These are phyloP conservation scores for Synergus japonicus DNA, from an alignment of 2,888 invertebrate genomes.

Conservation along the genomic window DNA sequence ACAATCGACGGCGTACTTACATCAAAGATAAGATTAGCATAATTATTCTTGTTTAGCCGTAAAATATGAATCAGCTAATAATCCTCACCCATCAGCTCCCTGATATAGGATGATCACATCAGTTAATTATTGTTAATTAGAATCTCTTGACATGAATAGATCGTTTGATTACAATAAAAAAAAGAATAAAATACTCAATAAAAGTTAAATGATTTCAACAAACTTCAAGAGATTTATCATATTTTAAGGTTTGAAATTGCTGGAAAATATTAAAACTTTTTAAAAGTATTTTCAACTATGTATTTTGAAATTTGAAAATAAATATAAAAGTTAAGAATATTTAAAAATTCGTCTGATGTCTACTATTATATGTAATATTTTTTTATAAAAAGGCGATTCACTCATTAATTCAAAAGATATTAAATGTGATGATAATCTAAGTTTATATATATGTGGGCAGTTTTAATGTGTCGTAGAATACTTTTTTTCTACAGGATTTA, in stretches of 20 bases:
- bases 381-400: neutral
- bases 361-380: neutral
- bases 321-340: neutral
- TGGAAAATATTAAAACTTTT: neutral
- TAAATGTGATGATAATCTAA: neutral
- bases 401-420: neutral
- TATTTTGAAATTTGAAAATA: neutral
- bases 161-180: neutral
- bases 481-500: neutral
- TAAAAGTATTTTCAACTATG: neutral
- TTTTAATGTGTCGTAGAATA: neutral
- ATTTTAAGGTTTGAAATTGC: no score
- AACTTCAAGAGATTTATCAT: no score
- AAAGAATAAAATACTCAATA: neutral
- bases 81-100: neutral
- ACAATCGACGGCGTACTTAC: constrained; percentile 4
- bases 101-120: constrained; percentile 18
- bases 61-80: constrained; percentile 27
- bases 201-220: neutral
- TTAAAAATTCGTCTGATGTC: neutral
- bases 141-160: neutral
- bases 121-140: neutral
- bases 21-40: constrained; percentile 8
- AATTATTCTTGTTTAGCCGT: constrained; percentile 11
- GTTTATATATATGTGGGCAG: neutral